Percentiles rank a stretch among this genome's conserved stretches.
Evolutionary conservation across 2,888 invertebrate species (phyloP).

Genomic region (Hybos culiciformis): DNA sequence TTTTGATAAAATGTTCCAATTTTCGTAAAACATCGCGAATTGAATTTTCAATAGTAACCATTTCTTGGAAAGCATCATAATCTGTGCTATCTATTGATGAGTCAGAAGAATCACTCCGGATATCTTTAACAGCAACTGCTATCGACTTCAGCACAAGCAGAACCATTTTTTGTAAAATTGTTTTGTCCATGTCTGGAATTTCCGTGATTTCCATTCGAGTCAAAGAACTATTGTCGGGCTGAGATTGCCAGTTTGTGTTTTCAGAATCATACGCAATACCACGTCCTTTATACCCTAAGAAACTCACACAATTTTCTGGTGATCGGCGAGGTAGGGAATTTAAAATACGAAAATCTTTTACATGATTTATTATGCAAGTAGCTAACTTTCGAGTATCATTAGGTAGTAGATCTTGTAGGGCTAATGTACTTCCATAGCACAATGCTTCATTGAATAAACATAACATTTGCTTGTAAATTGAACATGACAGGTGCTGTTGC

Average conservation of each 20-base stretch:
- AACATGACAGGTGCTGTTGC: constrained; percentile 57
- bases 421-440: constrained; percentile 82
- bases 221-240: too few relatives aligned
- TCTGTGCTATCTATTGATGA: constrained; percentile 72
- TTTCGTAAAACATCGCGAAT: constrained; percentile 71
- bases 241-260: too few relatives aligned
- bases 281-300: constrained; percentile 30
- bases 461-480: constrained; percentile 72
- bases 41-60: constrained; percentile 75
- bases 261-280: constrained; percentile 23
- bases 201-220: constrained; percentile 20
- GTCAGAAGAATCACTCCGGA: constrained; percentile 73
- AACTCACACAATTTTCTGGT: constrained; percentile 29
- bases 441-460: constrained; percentile 79
- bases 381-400: constrained; percentile 80
- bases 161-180: constrained; percentile 73
- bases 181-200: constrained; percentile 46
- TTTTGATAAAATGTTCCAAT: constrained; percentile 68
- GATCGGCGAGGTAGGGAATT: constrained; percentile 32
- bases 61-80: constrained; percentile 65
- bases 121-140: constrained; percentile 81
- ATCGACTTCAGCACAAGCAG: constrained; percentile 77
- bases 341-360: constrained; percentile 64
- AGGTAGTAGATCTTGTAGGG: constrained; percentile 72
- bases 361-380: constrained; percentile 71